Evolutionary conservation across 1,140 invertebrate genomes (phyloP), one percentile per base, ranked within the genome.

Genomic region (Anoplolepis gracilipes): DNA sequence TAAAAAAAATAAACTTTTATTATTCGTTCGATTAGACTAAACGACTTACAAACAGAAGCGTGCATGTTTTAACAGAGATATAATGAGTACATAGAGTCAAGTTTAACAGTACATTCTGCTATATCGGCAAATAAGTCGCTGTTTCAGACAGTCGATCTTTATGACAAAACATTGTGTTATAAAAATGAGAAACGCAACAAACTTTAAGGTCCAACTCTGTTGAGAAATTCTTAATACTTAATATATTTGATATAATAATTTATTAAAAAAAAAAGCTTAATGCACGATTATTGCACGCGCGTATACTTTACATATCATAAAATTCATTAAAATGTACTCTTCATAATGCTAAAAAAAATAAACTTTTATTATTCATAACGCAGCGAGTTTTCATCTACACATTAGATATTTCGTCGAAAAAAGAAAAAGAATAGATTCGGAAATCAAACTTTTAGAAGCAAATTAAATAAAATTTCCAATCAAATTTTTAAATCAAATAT

Each of bases 51-150:
- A 76, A 77, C n/a, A 36, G 42, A 61, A 42, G 16, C 16, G 25
- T 10, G 36, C 59, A 25, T 25, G 28, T 62, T 42, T 13, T 49
- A 77, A 77, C 46, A 2, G 19, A 30, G 10, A 42, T 62, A 42
- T 42, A 76, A 39, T 36, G 25, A 36, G 25, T 22, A 22, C 7
- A 16, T 10, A 22, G n/a, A n/a, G n/a, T 13, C 25, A 42, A 62
- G 22, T 62, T 59, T 59, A 59, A 10, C 22, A 16, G 16, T n/a
- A 19, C 10, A 42, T 76, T 76, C 10, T 28, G 55, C 55, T 75
- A 28, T 8, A 30, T 76, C 55, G 10, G 36, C 55, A 61, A 76
- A 76, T 76, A 76, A 76, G 16, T 77, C 11, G 19, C 28, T 19
- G 59, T 11, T 64, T 77, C 36, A 19, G 25, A 77, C n/a, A 39